Evolutionary conservation across 2,888 invertebrate species (phyloP), one percentile per base, ranked within the genome.

Genomic region (Hedychridium roseum): DNA sequence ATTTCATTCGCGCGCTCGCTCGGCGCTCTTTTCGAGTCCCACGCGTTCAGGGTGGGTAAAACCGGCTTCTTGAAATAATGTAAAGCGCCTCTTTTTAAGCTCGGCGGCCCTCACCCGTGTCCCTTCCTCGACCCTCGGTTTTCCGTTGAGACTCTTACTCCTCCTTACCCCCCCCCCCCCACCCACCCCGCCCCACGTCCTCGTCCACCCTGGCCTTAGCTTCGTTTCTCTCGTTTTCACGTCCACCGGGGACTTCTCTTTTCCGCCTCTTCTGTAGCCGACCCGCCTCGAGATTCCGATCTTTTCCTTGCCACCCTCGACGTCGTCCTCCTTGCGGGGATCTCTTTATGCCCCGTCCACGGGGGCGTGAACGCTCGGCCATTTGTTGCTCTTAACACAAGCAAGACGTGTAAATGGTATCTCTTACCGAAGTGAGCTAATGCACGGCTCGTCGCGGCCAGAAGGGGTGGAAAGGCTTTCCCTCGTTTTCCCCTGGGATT

Each of bases 51-150:
- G 21, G 37, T 9, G 21, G 21, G 49, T 27, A 45, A 46, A 43
- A 38, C 48, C 40, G 49, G 51, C 58, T 63, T 57, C 63, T 65
- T 60, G 57, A 65, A 67, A 63, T 65, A 66, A 65, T 60, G 60
- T 57, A 65, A 63, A 67, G 65, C 58, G 57, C 62, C 57, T 52
- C 57, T 65, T 64, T n/a, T 62, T 55, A 54, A 53, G 41, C 43
- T 41, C 47, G 54, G 57, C n/a, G 48, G 48, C 55, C 48, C 43
- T 60, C 58, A 52, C 50, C 54, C 51, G 34, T 50, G 42, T 37
- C 54, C 39, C 28, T 32, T 31, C 18, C 7, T 17, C 38, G 37
- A 14, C 41, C 12, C 12, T 11, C 41, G 39, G 40, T 45, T 41
- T 21, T 32, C 27, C 39, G 17, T 17, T 11, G 9, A 11, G 12